Evolutionary conservation across 2,888 invertebrate species (phyloP), one percentile per base, ranked within the genome.

Genomic region (Rotaria macrura): DNA sequence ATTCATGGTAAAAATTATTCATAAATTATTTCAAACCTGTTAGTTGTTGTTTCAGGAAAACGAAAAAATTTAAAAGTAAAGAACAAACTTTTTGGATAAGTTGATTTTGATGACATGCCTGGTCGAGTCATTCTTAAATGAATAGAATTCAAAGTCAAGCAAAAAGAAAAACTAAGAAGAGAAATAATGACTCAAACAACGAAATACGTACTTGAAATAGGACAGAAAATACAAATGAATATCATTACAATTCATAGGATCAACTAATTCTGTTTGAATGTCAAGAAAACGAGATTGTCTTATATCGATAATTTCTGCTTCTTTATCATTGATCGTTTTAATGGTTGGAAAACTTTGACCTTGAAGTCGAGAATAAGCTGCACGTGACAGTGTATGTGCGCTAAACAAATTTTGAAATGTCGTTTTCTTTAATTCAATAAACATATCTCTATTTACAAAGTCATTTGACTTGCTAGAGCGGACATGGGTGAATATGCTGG

Each of bases 1-100:
- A 52, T 40, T 85, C n/a, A n/a, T n/a, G n/a, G n/a, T n/a, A n/a
- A n/a, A n/a, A n/a, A 3, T 23, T 72, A 34, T 84, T 54, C 23
- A 3, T 17, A 49, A 47, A 49, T 43, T 47, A 49, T 55, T 87
- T 87, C 12, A 40, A 86, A 92, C 91, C 91, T 90, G 88, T 92
- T 92, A 20, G 92, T 91, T 6, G 90, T 91, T 84, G 92, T 89
- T 86, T 90, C 90, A 7, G 91, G 91, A 87, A 91, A 92, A 34
- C 92, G 89, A 88, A 92, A 92, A 88, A 92, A 92, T 88, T 92
- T 91, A 88, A 92, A 91, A 0, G 92, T 91, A 89, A 92, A 92
- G 89, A 91, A 92, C 17, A 92, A 89, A 29, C 89, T 89, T 7
- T 89, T 88, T 12, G 87, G 87, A 12, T 85, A 47, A 84, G 83